Evolutionary conservation across 2,797 vertebrate species (phyloP).

Genomic region (Danio albolineatus): DNA sequence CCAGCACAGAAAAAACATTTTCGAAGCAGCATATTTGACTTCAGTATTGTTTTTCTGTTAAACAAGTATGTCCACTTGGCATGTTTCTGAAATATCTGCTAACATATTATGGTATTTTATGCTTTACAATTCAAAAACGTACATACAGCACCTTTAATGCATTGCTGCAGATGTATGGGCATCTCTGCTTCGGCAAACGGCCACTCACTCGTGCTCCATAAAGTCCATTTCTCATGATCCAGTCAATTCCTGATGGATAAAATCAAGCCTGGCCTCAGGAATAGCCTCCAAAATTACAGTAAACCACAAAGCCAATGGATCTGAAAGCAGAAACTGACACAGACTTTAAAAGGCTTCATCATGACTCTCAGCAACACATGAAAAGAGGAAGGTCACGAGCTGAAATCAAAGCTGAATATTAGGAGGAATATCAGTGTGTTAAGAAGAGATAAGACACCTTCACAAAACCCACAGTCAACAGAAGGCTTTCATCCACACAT

Average conservation of each 20-base stretch:
- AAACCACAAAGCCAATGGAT: not conserved
- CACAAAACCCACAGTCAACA: not conserved
- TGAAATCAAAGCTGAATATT: conserved; percentile 24
- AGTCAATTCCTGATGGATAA: not conserved
- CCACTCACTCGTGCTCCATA: not conserved
- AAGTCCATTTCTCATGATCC: not conserved
- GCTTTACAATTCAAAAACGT: no score
- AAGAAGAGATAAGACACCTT: conserved; percentile 35
- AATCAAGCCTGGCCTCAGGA: not conserved
- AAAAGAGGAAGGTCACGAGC: not conserved
- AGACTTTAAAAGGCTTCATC: not conserved
- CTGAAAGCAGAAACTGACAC: not conserved
- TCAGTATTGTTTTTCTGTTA: no score
- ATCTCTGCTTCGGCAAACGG: not conserved
- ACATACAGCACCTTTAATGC: no score
- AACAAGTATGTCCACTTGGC: no score
- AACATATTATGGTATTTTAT: no score
- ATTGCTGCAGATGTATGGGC: not conserved
- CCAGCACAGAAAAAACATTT: no score
- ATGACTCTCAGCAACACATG: not conserved
- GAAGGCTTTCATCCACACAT: conserved; percentile 35
- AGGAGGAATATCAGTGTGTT: conserved; percentile 8
- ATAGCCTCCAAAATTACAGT: not conserved
- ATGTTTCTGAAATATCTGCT: no score
- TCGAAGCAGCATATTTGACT: no score